Evolutionary conservation across 1,140 invertebrate species (phyloP).

Genomic region (Drosophila jambulina): DNA sequence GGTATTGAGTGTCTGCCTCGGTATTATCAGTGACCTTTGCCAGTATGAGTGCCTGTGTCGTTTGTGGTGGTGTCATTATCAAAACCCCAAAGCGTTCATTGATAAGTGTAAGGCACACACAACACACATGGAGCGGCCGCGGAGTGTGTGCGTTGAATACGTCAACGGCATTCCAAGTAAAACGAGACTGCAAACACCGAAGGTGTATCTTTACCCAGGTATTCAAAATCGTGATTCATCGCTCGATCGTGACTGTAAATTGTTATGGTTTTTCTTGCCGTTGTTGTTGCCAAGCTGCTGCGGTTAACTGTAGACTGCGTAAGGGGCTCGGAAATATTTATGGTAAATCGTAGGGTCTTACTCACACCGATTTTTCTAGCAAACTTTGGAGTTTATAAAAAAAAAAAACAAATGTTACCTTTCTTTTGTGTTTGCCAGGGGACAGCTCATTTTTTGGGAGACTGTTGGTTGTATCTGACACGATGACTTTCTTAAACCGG

Average conservation of each 20-base stretch:
- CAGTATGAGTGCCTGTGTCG: constrained; percentile 7
- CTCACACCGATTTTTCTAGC: constrained; percentile 47
- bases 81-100: constrained; percentile 54
- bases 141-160: constrained; percentile 25
- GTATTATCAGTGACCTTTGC: constrained; percentile 47
- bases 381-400: constrained; percentile 15
- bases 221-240: constrained; percentile 67
- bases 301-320: constrained; percentile 70
- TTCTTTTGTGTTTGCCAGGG: constrained; percentile 39
- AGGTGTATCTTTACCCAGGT: constrained; percentile 32
- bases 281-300: constrained; percentile 22
- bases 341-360: constrained; percentile 33
- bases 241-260: constrained; percentile 33
- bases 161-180: constrained; percentile 63
- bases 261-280: constrained; percentile 21
- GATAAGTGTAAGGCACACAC: constrained; percentile 60
- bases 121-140: not conserved
- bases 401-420: constrained; percentile 10
- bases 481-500: constrained; percentile 74
- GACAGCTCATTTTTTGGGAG: constrained; percentile 4
- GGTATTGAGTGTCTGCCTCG: not conserved
- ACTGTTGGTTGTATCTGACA: not conserved
- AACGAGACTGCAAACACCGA: constrained; percentile 55
- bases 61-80: constrained; percentile 55
- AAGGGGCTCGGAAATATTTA: constrained; percentile 38